Evolutionary conservation across 2,888 invertebrate genomes (phyloP), one percentile per base, ranked within the genome.

Genomic region (Synanthedon myopaeformis): DNA sequence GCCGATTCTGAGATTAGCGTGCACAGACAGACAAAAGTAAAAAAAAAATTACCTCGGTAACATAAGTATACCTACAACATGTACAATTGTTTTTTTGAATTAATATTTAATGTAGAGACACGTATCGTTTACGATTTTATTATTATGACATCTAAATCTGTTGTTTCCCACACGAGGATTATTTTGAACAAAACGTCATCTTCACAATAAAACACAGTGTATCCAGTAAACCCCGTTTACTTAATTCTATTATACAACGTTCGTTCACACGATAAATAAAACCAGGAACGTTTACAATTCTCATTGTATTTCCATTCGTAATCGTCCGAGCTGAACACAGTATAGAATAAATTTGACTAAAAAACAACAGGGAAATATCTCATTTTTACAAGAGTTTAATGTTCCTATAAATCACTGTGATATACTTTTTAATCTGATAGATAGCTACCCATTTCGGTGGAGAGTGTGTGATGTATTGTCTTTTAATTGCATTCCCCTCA

Each of bases 341-440:
- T 70, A 70, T 69, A 74, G 72, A 66, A 62, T 63, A 69, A 68
- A 74, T 76, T 74, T 72, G 67, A 71, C 71, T 74, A 67, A 67
- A 72, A 71, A 74, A 63, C 64, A 68, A 69, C 62, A 62, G 65
- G 50, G 58, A 60, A 61, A 69, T 69, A 72, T 74, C 70, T 76
- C 72, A 76, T 76, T 79, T 74, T 80, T 45, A 72, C 67, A 62
- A 58, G 66, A 65, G 64, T 73, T 74, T 78, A 79, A 79, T 80
- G 70, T 69, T 63, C 61, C 63, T 64, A 77, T 81, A 81, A 82
- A 82, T 81, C 79, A 74, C 61, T 52, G 58, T 58, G 66, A 72
- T 77, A 76, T 73, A 77, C 23, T 59, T 70, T 65, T 70, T 67
- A 75, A 76, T 73, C 71, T 65, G 69, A 70, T 71, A 65, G 45